Percentiles rank a stretch among this genome's conserved stretches.
phyloP scores from a whole-genome alignment of 2,888 invertebrate species.

The Euclidia mi region DNA sequence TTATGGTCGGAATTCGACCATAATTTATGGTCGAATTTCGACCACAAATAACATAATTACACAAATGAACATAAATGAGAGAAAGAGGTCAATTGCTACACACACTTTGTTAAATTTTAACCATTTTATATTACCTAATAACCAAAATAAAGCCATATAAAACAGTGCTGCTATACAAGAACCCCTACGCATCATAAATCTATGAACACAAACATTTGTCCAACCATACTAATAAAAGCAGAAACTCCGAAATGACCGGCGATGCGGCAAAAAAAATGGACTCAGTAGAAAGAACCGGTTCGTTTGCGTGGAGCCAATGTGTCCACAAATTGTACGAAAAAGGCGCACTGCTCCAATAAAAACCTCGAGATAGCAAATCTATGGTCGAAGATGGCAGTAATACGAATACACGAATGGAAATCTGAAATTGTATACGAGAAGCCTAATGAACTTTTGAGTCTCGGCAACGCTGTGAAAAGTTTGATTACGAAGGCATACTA shows the following conservation, averaged over 20 bases:
- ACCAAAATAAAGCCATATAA: not conserved
- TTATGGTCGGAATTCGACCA: too few species aligned
- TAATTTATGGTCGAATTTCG: too few species aligned
- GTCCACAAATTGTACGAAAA: slow-evolving; percentile 52
- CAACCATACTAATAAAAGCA: slow-evolving; percentile 28
- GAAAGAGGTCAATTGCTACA: too few species aligned
- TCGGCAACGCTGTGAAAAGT: too few species aligned
- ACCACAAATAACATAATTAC: too few species aligned
- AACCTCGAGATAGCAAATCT: slow-evolving; percentile 35
- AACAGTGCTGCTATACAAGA: not conserved
- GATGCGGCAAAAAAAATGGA: slow-evolving; percentile 34
- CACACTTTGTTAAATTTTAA: too few species aligned
- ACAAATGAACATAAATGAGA: too few species aligned
- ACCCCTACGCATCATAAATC: not conserved
- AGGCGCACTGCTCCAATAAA: slow-evolving; percentile 42
- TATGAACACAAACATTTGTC: slow-evolving; percentile 7
- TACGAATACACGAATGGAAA: slow-evolving; percentile 27
- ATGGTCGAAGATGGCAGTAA: slow-evolving; percentile 17
- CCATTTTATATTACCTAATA: too few species aligned
- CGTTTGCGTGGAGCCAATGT: slow-evolving; percentile 49
- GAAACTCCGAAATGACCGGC: slow-evolving; percentile 23
- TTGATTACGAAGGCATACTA: too few species aligned
- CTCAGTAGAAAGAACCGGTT: slow-evolving; percentile 32
- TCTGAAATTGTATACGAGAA: slow-evolving; percentile 9
- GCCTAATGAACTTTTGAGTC: slow-evolving; percentile 6